Conservation (phyloP, 1,140 invertebrate genomes). For the Tetramorium alpestre region DNA sequence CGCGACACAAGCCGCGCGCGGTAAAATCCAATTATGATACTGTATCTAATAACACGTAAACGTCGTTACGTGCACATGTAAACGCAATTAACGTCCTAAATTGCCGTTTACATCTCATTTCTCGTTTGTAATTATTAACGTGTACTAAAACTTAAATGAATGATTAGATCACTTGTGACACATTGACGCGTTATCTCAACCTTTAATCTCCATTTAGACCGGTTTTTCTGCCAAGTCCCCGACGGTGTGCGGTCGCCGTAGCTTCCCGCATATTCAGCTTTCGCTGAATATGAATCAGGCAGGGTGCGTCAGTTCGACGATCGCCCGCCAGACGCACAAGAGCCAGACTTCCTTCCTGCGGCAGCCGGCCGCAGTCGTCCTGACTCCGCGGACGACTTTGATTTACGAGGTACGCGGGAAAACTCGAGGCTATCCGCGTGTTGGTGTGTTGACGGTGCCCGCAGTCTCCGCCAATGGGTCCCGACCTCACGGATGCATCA, state of each 20-base stretch:
- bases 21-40: not conserved
- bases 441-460: not conserved
- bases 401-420: constrained; percentile 54
- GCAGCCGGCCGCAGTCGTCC: constrained; percentile 6
- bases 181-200: constrained; percentile 22
- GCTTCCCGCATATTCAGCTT: constrained; percentile 52
- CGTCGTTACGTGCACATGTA: not conserved
- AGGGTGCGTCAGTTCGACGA: constrained; percentile 47
- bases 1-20: not conserved
- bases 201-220: constrained; percentile 21
- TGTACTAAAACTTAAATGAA: not conserved
- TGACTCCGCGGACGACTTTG: constrained; percentile 34
- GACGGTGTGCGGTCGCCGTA: constrained; percentile 49
- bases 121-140: not conserved
- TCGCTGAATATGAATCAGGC: constrained; percentile 25
- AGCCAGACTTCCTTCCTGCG: constrained; percentile 38
- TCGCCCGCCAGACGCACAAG: not conserved
- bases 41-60: not conserved
- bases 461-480: constrained; percentile 72
- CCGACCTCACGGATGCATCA: constrained; percentile 82
- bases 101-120: not conserved
- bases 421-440: constrained; percentile 56
- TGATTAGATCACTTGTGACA: constrained; percentile 24
- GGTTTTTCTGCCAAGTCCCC: constrained; percentile 32
- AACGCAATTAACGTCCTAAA: not conserved